phyloP scores from a whole-genome alignment of 2,797 vertebrate species.

The Euphonia xanthogaster region DNA sequence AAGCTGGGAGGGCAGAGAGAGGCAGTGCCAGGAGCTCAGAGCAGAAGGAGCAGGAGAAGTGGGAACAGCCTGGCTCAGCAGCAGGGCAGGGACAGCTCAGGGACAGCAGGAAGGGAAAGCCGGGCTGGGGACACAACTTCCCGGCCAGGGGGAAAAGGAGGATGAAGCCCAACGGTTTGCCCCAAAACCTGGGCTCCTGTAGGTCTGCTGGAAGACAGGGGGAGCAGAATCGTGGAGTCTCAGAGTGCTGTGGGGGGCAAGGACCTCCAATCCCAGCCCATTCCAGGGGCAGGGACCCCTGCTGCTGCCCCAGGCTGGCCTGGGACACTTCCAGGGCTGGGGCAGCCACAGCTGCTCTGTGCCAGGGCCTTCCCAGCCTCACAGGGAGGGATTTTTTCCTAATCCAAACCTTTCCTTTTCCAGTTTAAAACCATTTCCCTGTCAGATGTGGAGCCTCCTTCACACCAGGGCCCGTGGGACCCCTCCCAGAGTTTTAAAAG shows the following conservation, averaged over 20 bases:
- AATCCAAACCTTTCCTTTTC: too few relatives aligned
- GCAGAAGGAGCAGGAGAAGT: neutral
- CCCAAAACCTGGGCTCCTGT: neutral
- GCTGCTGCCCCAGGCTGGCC: neutral
- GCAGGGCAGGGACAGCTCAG: neutral
- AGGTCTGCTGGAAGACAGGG: neutral
- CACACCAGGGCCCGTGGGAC: neutral
- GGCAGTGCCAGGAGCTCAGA: neutral
- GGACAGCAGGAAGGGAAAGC: neutral
- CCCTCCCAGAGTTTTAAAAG: neutral
- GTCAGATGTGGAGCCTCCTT: neutral
- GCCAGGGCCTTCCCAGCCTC: neutral
- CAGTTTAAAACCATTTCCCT: neutral
- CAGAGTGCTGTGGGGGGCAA: neutral
- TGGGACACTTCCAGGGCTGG: neutral
- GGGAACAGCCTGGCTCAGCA: neutral
- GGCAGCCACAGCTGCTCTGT: neutral
- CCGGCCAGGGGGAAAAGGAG: neutral
- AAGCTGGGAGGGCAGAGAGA: neutral
- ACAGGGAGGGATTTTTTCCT: neutral
- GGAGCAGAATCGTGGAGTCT: neutral
- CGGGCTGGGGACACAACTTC: neutral
- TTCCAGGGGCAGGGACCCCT: too few relatives aligned
- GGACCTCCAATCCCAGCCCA: neutral
- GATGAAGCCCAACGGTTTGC: rapidly evolving